A percentile compares a stretch with the other conserved stretches of the same genome.
Evolutionary conservation across 2,888 invertebrate genomes (phyloP).

Genomic region (Silvanus unidentatus): DNA sequence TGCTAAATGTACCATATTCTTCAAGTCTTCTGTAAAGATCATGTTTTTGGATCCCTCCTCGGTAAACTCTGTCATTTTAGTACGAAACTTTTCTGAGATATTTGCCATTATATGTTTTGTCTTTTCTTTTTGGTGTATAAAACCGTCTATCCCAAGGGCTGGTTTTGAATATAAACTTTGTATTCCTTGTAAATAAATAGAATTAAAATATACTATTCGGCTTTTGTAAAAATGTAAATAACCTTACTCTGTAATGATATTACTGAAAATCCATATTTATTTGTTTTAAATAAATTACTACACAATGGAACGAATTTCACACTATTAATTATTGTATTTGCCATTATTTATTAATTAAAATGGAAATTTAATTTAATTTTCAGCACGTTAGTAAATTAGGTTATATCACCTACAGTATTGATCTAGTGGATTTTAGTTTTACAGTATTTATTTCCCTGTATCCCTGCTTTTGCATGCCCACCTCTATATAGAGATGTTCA

Average conservation of each 20-base stretch:
- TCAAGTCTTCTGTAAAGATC: constrained; percentile 81
- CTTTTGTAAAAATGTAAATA: constrained; percentile 7
- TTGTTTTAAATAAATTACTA: constrained; percentile 9
- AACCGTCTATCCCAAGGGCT: constrained; percentile 60
- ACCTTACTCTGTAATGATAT: constrained; percentile 15
- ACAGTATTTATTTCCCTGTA: no score
- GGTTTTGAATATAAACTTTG: constrained; percentile 53
- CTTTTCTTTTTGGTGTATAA: constrained; percentile 50
- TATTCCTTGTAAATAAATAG: no score
- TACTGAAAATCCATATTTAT: constrained; percentile 9
- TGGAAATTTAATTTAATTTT: no score
- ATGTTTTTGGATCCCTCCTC: constrained; percentile 53
- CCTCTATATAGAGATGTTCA: no score
- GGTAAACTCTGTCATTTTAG: constrained; percentile 64
- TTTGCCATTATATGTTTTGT: constrained; percentile 56
- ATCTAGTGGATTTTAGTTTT: no score
- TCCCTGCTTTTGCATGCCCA: no score
- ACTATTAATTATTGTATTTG: constrained; percentile 10
- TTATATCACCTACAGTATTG: no score
- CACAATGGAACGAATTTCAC: constrained; percentile 10
- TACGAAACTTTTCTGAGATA: constrained; percentile 59
- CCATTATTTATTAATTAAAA: constrained; percentile 10
- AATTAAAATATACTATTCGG: no score
- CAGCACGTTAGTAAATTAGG: no score
- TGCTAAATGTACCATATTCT: constrained; percentile 70